These are phyloP conservation scores for Psilanteris sp. DNA, from an alignment of 1,140 invertebrate genomes.

Conservation along the genomic window DNA sequence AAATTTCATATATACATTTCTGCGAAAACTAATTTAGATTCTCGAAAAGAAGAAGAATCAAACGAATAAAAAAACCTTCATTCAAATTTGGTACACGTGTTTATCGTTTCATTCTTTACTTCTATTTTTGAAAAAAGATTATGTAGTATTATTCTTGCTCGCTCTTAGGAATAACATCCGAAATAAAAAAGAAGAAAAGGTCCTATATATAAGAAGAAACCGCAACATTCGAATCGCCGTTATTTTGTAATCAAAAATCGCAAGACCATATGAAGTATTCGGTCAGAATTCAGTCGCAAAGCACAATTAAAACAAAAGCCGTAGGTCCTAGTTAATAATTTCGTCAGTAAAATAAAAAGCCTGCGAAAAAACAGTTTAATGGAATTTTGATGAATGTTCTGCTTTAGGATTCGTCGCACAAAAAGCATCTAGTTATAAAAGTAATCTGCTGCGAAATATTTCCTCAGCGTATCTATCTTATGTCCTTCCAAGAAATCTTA, in stretches of 20 bases:
- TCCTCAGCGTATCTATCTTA: slow-evolving; percentile 25
- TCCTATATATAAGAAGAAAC: too few species aligned
- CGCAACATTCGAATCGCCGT: slow-evolving; percentile 8
- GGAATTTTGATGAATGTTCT: slow-evolving; percentile 63
- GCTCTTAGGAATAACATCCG: too few species aligned
- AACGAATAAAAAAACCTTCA: too few species aligned
- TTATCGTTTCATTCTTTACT: too few species aligned
- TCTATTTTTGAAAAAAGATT: too few species aligned
- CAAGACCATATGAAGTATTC: not conserved
- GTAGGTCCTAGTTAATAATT: slow-evolving; percentile 22
- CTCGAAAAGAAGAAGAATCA: too few species aligned
- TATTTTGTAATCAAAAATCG: slow-evolving; percentile 32
- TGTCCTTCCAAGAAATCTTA: slow-evolving; percentile 51
- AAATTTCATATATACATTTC: too few species aligned
- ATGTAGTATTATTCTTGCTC: too few species aligned
- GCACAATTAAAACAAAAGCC: slow-evolving; percentile 46
- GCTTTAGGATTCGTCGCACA: slow-evolving; percentile 50
- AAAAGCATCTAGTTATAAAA: slow-evolving; percentile 57
- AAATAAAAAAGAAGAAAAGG: too few species aligned
- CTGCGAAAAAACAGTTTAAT: slow-evolving; percentile 48
- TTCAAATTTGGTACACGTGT: too few species aligned
- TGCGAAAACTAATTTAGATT: too few species aligned
- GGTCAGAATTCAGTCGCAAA: not conserved
- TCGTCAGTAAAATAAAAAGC: slow-evolving; percentile 36
- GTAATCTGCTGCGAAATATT: slow-evolving; percentile 46